These are phyloP conservation scores for Lysandra coridon DNA, from an alignment of 2,888 invertebrate genomes.

Conservation along the genomic window DNA sequence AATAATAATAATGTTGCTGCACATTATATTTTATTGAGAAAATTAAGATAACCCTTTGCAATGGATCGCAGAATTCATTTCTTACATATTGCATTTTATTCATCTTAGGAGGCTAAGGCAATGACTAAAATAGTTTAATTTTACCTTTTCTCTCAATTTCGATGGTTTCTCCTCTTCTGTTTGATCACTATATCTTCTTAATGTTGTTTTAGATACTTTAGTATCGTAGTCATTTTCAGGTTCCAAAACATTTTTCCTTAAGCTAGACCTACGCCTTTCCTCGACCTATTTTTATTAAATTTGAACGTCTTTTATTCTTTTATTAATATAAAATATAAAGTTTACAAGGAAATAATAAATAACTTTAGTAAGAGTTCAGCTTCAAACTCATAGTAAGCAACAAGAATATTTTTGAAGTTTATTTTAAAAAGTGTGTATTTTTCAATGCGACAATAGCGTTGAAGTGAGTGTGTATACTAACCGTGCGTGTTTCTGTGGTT, in stretches of 20 bases:
- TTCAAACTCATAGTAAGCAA: not conserved
- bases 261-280: constrained; percentile 17
- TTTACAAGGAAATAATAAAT: not conserved
- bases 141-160: constrained; percentile 14
- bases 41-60: not conserved
- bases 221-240: not conserved
- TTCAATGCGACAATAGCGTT: not conserved
- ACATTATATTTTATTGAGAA: not conserved
- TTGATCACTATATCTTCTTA: not conserved
- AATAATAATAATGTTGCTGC: not conserved
- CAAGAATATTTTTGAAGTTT: not conserved
- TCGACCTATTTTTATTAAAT: not conserved
- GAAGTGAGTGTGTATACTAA: not conserved
- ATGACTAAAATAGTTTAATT: not conserved
- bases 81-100: not conserved
- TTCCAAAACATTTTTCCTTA: constrained; percentile 4
- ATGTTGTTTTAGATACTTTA: constrained; percentile 1
- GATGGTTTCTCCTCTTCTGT: not conserved
- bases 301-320: not conserved
- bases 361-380: not conserved
- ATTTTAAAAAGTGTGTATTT: not conserved
- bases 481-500: constrained; percentile 17
- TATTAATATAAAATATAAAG: not conserved
- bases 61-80: not conserved
- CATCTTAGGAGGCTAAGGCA: not conserved